Conservation (phyloP, 2,113 vertebrate species). For the Strix uralensis region DNA sequence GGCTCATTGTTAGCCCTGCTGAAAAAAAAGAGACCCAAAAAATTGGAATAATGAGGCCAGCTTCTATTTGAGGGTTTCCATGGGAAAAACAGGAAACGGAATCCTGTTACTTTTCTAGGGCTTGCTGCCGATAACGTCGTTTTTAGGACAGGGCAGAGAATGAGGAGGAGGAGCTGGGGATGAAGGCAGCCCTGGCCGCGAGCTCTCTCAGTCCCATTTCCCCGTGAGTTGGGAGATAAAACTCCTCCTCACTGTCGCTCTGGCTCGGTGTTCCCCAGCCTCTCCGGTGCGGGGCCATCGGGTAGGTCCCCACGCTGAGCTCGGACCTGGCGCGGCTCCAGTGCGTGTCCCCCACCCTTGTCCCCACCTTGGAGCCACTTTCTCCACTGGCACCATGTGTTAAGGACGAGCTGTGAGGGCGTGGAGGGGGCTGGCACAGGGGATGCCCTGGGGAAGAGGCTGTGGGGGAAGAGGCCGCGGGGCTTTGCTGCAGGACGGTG, state of each 20-base stretch:
- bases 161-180: slow-evolving; percentile 33
- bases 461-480: neutral
- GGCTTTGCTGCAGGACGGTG: neutral
- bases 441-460: neutral
- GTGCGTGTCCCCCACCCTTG: neutral
- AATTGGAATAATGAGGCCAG: slow-evolving; percentile 21
- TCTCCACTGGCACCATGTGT: fast-evolving
- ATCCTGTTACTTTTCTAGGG: slow-evolving; percentile 51
- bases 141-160: slow-evolving; percentile 15
- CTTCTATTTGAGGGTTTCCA: slow-evolving; percentile 67
- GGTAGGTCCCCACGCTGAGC: fast-evolving
- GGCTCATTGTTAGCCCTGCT: slow-evolving; percentile 62
- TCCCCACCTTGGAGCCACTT: neutral
- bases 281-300: fast-evolving
- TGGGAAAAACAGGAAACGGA: slow-evolving; percentile 68
- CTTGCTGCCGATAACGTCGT: neutral
- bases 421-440: neutral
- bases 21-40: slow-evolving; percentile 17
- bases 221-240: neutral
- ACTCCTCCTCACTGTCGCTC: fast-evolving
- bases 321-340: fast-evolving
- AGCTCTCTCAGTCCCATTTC: neutral
- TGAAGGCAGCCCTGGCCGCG: neutral
- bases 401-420: fast-evolving
- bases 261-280: neutral